Evolutionary conservation across 2,113 vertebrate species (phyloP).

Genomic region (Fulica atra): DNA sequence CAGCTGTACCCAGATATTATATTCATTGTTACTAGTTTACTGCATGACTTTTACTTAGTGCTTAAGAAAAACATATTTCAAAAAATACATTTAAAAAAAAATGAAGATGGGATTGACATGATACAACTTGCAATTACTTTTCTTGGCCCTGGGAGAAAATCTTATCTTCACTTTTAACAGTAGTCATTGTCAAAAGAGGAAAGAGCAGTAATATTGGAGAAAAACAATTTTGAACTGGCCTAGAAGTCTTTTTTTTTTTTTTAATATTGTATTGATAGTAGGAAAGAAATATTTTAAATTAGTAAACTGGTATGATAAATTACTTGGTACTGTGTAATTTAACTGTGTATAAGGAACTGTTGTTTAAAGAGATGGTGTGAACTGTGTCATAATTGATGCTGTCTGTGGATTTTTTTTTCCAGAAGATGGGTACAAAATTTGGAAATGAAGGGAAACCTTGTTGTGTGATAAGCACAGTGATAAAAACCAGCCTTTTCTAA

Average conservation of each 20-base stretch:
- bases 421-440: neutral
- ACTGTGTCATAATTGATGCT: neutral
- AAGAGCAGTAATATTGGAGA: neutral
- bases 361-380: neutral
- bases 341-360: neutral
- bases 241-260: neutral
- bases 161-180: neutral
- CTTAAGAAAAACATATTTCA: neutral
- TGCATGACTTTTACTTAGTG: neutral
- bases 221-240: neutral
- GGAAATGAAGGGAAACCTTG: neutral
- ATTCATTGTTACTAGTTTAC: neutral
- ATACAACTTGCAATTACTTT: neutral
- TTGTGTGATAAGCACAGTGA: neutral
- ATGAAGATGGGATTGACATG: neutral
- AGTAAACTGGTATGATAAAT: neutral
- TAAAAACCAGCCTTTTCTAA: neutral
- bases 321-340: neutral
- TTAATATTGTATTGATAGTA: neutral
- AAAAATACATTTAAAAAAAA: neutral
- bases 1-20: neutral
- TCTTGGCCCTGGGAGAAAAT: neutral
- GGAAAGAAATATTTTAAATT: neutral
- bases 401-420: neutral
- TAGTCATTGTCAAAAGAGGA: neutral